Percentiles rank a stretch among this genome's conserved stretches.
These are phyloP conservation scores for Carcharodon carcharias DNA, from an alignment of 2,797 vertebrate species.

Conservation along the genomic window DNA sequence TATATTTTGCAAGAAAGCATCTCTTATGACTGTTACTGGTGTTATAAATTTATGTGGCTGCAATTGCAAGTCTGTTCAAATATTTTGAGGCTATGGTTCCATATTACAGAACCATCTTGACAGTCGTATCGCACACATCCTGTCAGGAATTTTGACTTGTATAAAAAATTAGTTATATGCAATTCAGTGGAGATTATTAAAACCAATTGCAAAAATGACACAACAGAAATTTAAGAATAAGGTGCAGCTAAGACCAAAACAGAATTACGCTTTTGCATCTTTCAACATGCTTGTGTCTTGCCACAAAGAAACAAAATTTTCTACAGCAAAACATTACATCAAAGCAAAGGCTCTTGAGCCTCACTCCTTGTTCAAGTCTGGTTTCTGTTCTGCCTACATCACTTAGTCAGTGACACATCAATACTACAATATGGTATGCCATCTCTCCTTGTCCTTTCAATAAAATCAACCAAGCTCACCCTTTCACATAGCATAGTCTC, in stretches of 20 bases:
- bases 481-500: not conserved
- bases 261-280: not conserved
- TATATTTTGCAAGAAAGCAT: not conserved
- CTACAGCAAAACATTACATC: not conserved
- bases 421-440: not conserved
- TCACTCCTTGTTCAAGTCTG: not conserved
- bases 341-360: not conserved
- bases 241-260: not conserved
- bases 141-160: not conserved
- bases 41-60: too few relatives aligned
- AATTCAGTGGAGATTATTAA: not conserved
- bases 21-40: not conserved
- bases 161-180: not conserved
- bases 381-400: not conserved
- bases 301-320: not conserved
- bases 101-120: not conserved
- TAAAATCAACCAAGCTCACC: not conserved
- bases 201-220: not conserved
- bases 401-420: not conserved
- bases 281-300: not conserved
- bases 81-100: not conserved
- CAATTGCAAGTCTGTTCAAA: constrained; percentile 3
- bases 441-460: not conserved
- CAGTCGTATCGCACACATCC: too few relatives aligned
- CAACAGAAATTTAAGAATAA: not conserved